These are phyloP conservation scores for Conus ventricosus DNA, from an alignment of 1,140 invertebrate genomes.

Conservation along the genomic window DNA sequence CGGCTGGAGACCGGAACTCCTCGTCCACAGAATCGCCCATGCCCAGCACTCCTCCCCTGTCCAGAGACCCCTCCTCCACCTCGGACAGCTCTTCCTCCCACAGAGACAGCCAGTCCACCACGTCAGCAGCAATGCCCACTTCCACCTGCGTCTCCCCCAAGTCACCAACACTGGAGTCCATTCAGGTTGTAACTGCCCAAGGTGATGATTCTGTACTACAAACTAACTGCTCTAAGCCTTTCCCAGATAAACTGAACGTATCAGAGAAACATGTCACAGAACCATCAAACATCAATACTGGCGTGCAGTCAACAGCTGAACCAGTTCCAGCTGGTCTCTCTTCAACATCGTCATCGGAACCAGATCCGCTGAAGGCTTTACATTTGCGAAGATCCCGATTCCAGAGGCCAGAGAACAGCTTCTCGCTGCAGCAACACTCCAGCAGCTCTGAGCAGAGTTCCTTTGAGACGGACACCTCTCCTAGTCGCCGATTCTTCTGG, in stretches of 20 bases:
- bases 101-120: not conserved
- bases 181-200: not conserved
- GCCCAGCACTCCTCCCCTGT: not conserved
- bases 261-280: not conserved
- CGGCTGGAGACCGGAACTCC: not conserved
- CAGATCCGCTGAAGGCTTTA: not conserved
- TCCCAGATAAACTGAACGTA: not conserved
- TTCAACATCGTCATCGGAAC: not conserved
- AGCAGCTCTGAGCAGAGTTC: constrained; percentile 22
- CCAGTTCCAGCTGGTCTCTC: not conserved
- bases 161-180: not conserved
- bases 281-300: not conserved
- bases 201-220: not conserved
- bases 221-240: not conserved
- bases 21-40: not conserved
- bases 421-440: not conserved
- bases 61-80: not conserved
- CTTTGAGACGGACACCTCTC: not conserved
- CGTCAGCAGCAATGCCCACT: not conserved
- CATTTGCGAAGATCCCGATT: not conserved
- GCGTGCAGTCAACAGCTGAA: not conserved
- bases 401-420: not conserved
- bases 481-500: not conserved
- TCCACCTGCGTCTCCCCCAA: not conserved
- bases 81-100: not conserved